Conservation (phyloP, 2,113 vertebrate genomes). For the Gasterosteus aculeatus region DNA sequence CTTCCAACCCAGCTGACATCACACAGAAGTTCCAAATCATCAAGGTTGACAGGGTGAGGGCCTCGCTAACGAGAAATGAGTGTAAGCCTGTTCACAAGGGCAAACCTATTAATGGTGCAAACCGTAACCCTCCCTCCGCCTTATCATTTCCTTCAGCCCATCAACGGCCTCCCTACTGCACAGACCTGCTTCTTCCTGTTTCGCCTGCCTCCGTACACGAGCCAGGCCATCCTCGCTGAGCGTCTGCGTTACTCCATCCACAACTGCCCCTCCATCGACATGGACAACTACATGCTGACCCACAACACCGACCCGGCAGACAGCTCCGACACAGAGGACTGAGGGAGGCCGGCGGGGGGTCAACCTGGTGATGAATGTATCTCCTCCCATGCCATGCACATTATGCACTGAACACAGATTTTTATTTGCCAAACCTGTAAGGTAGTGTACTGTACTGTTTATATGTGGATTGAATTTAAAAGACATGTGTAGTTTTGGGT, state of each 20-base stretch:
- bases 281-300: constrained; percentile 88
- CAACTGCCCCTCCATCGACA: constrained; percentile 87
- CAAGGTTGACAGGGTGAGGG: constrained; percentile 85
- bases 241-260: constrained; percentile 86
- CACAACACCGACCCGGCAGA: constrained; percentile 83
- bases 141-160: constrained; percentile 66
- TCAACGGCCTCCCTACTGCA: constrained; percentile 85
- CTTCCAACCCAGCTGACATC: constrained; percentile 84
- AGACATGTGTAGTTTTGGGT: constrained; percentile 48
- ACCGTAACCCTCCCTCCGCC: neutral
- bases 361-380: constrained; percentile 75
- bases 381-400: constrained; percentile 73
- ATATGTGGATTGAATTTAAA: constrained; percentile 50
- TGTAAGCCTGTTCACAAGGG: neutral
- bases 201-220: constrained; percentile 83
- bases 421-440: constrained; percentile 77
- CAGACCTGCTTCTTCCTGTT: constrained; percentile 88
- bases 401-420: constrained; percentile 73
- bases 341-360: constrained; percentile 35
- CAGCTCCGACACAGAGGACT: constrained; percentile 82
- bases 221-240: constrained; percentile 82
- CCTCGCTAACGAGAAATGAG: neutral
- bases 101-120: neutral
- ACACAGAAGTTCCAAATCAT: constrained; percentile 86
- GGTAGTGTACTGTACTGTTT: constrained; percentile 70